phyloP scores from a whole-genome alignment of 2,797 vertebrate species.

The Schizothorax lantsangensis region DNA sequence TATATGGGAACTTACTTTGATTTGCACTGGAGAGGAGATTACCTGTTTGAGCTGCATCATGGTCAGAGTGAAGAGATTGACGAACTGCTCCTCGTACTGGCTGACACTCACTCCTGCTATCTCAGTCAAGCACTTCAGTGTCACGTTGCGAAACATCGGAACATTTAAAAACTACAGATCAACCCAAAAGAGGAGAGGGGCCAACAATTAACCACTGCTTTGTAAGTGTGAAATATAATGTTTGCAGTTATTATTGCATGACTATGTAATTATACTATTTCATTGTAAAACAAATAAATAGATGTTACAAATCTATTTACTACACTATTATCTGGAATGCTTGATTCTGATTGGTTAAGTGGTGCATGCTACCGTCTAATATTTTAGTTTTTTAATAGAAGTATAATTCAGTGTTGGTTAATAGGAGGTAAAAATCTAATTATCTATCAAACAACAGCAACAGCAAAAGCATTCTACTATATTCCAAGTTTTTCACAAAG shows the following conservation, averaged over 20 bases:
- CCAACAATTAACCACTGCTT: not conserved
- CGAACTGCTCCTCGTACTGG: slow-evolving; percentile 98
- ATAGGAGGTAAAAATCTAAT: not conserved
- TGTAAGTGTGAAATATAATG: not conserved
- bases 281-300: not conserved
- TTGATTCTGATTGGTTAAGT: not conserved
- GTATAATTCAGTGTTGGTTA: not conserved
- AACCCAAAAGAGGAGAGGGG: slow-evolving; percentile 24
- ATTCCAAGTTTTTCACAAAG: slow-evolving; percentile 2
- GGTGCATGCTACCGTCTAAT: not conserved
- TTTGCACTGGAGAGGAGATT: slow-evolving; percentile 36
- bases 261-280: not conserved
- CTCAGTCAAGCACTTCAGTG: slow-evolving; percentile 97
- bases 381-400: not conserved
- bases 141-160: slow-evolving; percentile 98
- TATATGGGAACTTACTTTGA: not conserved
- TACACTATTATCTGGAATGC: not conserved
- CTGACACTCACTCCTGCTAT: slow-evolving; percentile 97
- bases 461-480: not conserved
- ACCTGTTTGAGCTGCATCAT: slow-evolving; percentile 99
- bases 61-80: slow-evolving; percentile 94
- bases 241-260: not conserved
- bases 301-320: not conserved
- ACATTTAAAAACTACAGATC: slow-evolving; percentile 95
- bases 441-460: not conserved